These are phyloP conservation scores for Temnothorax nylanderi DNA, from an alignment of 1,140 invertebrate species.

Conservation along the genomic window DNA sequence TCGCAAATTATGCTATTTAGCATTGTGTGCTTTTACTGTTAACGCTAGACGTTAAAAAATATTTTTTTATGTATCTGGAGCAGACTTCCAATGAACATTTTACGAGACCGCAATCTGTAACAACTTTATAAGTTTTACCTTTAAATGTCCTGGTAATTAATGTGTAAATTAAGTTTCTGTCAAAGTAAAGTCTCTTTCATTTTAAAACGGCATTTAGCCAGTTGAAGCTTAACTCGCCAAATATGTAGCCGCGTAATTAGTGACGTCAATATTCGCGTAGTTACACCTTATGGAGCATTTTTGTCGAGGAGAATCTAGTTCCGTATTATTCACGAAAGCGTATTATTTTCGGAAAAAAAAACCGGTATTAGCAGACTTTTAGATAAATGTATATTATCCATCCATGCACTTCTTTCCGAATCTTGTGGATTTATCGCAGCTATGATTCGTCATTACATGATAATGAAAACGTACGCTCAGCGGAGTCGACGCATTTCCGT, in stretches of 20 bases:
- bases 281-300: not conserved
- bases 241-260: not conserved
- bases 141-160: slow-evolving; percentile 30
- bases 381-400: slow-evolving; percentile 4
- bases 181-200: slow-evolving; percentile 37
- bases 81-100: not conserved
- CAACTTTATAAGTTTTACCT: slow-evolving; percentile 24
- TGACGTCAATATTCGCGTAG: not conserved
- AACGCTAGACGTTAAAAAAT: not conserved
- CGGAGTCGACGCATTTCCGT: slow-evolving; percentile 16
- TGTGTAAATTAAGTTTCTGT: slow-evolving; percentile 32
- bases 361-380: not conserved
- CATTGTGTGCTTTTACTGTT: not conserved
- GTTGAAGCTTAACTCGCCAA: not conserved
- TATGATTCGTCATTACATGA: slow-evolving; percentile 47
- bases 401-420: slow-evolving; percentile 2
- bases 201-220: slow-evolving; percentile 18
- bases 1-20: not conserved
- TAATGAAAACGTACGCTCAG: slow-evolving; percentile 62
- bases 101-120: not conserved
- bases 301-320: not conserved
- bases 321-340: not conserved
- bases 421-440: not conserved
- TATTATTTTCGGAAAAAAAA: too few relatives aligned
- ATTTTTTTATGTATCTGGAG: not conserved